Evolutionary conservation across 2,797 vertebrate species (phyloP).

Genomic region (Crax fasciolata): DNA sequence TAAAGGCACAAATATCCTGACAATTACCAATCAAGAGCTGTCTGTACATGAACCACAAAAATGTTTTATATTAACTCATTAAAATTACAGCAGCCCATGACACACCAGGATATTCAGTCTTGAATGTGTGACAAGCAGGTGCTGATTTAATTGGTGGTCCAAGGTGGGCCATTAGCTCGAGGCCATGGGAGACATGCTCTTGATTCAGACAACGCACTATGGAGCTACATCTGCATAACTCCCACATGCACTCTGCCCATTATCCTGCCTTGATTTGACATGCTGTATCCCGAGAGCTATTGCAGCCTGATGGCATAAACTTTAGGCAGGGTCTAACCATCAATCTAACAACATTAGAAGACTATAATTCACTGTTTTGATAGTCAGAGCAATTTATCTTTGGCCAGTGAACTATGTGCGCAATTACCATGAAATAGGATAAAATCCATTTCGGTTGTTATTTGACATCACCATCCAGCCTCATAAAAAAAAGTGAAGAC

Average conservation of each 20-base stretch:
- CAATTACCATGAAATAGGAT: background rate
- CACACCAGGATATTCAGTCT: background rate
- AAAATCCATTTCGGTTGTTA: slow-evolving; percentile 11
- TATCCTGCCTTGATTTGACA: background rate
- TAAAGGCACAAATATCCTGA: background rate
- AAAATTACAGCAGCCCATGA: background rate
- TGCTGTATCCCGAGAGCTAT: background rate
- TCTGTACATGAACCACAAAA: background rate
- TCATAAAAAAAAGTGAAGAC: background rate
- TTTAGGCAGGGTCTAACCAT: background rate
- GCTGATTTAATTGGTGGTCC: background rate
- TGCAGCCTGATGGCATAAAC: background rate
- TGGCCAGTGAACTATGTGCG: background rate
- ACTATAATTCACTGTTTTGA: background rate
- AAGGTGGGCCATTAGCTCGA: background rate
- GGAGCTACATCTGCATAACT: background rate
- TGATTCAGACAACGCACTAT: background rate
- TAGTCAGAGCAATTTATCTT: background rate
- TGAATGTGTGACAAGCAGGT: background rate
- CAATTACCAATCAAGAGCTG: background rate
- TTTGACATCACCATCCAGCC: background rate
- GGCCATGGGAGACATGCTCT: background rate
- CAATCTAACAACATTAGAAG: background rate
- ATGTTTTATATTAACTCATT: background rate
- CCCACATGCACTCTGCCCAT: fast-evolving